Evolutionary conservation across 2,888 invertebrate species (phyloP).

Genomic region (Apodemia mormo): DNA sequence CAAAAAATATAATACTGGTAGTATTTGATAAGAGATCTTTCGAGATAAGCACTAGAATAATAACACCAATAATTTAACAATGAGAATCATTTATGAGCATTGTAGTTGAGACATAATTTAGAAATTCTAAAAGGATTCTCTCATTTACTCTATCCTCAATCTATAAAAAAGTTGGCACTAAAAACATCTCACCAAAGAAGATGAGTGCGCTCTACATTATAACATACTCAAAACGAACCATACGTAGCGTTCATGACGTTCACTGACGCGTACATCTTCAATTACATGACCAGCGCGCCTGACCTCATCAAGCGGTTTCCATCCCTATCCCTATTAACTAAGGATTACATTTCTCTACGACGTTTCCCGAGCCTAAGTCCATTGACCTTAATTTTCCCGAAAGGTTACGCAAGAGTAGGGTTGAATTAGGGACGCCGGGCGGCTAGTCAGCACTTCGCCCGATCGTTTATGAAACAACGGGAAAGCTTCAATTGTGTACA

Average conservation of each 20-base stretch:
- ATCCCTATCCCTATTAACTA: conserved; percentile 5
- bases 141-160: no score
- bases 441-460: background rate
- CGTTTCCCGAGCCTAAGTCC: conserved; percentile 30
- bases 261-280: conserved; percentile 53
- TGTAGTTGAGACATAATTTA: no score
- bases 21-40: no score
- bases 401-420: conserved; percentile 23
- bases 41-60: no score
- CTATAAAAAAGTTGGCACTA: no score
- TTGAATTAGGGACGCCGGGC: conserved; percentile 9
- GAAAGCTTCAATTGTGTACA: background rate
- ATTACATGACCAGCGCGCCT: conserved; percentile 44
- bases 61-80: no score
- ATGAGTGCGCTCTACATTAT: no score
- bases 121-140: no score
- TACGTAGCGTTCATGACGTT: conserved; percentile 38
- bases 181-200: no score
- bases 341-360: background rate
- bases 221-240: background rate
- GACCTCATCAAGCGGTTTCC: conserved; percentile 40
- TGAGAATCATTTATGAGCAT: no score
- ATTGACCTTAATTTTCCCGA: conserved; percentile 41
- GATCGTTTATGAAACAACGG: background rate
- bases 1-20: no score